These are phyloP conservation scores for Drosophila nigricruria DNA, from an alignment of 2,888 invertebrate species.

Conservation along the genomic window DNA sequence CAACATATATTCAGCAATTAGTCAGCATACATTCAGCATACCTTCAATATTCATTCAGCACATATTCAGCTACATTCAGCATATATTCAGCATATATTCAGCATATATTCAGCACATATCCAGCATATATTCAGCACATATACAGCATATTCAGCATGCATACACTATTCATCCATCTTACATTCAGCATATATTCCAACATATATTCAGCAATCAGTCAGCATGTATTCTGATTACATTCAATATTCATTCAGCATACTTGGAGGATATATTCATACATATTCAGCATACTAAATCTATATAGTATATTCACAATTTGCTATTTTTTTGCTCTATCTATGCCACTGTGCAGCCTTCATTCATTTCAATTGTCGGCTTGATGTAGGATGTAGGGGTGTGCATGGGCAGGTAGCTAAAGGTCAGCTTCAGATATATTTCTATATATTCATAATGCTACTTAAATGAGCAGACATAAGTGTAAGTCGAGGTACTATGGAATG, in stretches of 20 bases:
- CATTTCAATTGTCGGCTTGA: conserved; percentile 35
- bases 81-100: neutral
- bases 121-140: neutral
- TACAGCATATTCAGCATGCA: neutral
- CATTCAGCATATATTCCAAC: neutral
- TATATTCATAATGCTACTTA: conserved; percentile 16
- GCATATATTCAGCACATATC: neutral
- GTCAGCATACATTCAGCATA: neutral
- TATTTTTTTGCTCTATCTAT: no score
- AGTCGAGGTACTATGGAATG: conserved; percentile 26
- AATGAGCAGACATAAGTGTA: conserved; percentile 25
- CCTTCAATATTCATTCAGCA: neutral
- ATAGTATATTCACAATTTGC: no score
- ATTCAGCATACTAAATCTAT: no score
- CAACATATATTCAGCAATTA: neutral
- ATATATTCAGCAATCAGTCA: neutral
- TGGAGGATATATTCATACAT: neutral
- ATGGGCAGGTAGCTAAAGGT: conserved; percentile 44
- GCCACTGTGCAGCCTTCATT: neutral
- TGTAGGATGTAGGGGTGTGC: conserved; percentile 21
- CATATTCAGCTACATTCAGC: neutral
- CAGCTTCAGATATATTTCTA: conserved; percentile 11
- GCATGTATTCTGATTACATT: neutral
- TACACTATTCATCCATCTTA: neutral
- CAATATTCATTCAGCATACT: neutral